A percentile compares a stretch with the other conserved stretches of the same genome.
Evolutionary conservation across 2,113 vertebrate genomes (phyloP).

Genomic region (Shinisaurus crocodilurus): DNA sequence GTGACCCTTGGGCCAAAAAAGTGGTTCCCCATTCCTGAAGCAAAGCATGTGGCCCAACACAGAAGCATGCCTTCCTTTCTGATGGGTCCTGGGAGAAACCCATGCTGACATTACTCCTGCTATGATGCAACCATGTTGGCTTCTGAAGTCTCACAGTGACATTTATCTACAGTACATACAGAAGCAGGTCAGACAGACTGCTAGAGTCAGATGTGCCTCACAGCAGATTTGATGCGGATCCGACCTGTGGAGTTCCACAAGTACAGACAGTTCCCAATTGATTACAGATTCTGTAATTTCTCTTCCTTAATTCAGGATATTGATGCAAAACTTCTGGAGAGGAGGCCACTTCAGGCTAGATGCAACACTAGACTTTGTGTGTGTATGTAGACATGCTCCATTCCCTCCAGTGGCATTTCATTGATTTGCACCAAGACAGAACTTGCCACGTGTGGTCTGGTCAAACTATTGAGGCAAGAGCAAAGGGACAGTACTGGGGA

Average conservation of each 20-base stretch:
- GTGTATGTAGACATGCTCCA: background rate
- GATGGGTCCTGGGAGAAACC: background rate
- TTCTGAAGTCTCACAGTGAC: background rate
- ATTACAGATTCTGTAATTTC: background rate
- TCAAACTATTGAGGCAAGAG: background rate
- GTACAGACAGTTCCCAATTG: background rate
- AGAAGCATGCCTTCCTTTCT: background rate
- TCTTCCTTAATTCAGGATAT: background rate
- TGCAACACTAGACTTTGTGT: background rate
- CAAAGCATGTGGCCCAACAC: background rate
- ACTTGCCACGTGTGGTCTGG: background rate
- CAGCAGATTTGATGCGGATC: background rate
- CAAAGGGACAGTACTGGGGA: background rate
- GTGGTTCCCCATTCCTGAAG: background rate
- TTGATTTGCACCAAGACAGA: background rate
- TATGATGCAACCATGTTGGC: background rate
- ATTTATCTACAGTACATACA: background rate
- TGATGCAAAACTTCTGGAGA: background rate
- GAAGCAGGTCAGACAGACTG: background rate
- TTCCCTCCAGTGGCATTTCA: background rate
- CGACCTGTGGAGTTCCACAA: background rate
- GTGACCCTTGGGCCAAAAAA: background rate
- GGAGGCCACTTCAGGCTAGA: background rate
- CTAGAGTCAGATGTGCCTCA: background rate
- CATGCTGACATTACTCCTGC: background rate